Evolutionary conservation across 1,140 invertebrate species (phyloP).

Genomic region (Scylla paramamosain): DNA sequence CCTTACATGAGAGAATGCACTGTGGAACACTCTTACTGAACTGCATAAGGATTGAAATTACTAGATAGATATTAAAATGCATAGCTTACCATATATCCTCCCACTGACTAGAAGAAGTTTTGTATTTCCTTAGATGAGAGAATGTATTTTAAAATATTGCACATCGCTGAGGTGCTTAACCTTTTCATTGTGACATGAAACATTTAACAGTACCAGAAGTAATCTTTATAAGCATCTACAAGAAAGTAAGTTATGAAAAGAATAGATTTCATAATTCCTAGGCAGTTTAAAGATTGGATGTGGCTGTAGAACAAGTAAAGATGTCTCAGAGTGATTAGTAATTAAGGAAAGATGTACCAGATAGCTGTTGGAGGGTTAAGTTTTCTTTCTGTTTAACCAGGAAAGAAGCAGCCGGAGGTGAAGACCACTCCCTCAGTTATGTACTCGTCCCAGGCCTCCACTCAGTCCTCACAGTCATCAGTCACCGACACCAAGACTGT

Average conservation of each 20-base stretch:
- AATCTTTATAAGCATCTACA: neutral
- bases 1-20: too few relatives aligned
- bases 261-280: neutral
- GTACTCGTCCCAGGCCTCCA: neutral
- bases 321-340: too few relatives aligned
- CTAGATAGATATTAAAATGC: too few relatives aligned
- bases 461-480: neutral
- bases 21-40: too few relatives aligned
- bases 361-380: too few relatives aligned
- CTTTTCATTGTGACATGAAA: neutral
- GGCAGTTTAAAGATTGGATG: too few relatives aligned
- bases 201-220: neutral
- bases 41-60: too few relatives aligned
- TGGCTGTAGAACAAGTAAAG: too few relatives aligned
- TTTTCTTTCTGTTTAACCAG: neutral
- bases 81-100: too few relatives aligned
- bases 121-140: too few relatives aligned
- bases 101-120: too few relatives aligned
- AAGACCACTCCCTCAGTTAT: neutral
- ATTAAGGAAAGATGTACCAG: too few relatives aligned
- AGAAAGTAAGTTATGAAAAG: neutral
- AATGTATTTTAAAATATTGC: neutral
- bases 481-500: neutral
- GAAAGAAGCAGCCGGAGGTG: constrained; percentile 2
- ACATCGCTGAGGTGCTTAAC: neutral